Percentiles rank a stretch among this genome's conserved stretches.
phyloP scores from a whole-genome alignment of 2,797 vertebrate genomes.

The Mycteria americana region DNA sequence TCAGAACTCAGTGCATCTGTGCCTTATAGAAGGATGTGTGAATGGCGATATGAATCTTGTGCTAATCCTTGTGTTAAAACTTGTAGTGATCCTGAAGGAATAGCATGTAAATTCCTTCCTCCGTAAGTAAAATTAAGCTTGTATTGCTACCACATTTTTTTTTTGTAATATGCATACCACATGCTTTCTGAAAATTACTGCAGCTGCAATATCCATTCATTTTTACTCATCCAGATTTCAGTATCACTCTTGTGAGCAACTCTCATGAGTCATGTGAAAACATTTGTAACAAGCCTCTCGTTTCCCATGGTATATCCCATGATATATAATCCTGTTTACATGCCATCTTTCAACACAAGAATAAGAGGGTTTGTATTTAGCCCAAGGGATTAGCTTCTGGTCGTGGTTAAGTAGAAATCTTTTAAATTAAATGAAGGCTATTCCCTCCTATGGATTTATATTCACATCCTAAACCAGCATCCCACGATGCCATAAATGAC shows the following conservation, averaged over 20 bases:
- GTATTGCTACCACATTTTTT: not conserved
- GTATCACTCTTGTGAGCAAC: not conserved
- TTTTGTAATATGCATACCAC: not conserved
- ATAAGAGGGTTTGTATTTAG: not conserved
- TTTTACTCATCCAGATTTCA: not conserved
- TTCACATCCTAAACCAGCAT: not conserved
- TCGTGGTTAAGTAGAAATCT: not conserved
- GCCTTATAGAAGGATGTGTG: slow-evolving; percentile 94
- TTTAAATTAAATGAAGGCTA: not conserved
- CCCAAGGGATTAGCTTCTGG: not conserved
- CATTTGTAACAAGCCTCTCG: not conserved
- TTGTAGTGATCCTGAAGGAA: slow-evolving; percentile 89
- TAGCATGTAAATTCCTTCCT: slow-evolving; percentile 89
- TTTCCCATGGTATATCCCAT: not conserved
- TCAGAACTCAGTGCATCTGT: slow-evolving; percentile 90
- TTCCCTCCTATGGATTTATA: not conserved
- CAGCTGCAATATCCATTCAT: not conserved
- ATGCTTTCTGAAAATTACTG: not conserved
- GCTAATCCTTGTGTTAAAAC: slow-evolving; percentile 91
- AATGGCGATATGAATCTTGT: slow-evolving; percentile 94
- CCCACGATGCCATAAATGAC: not conserved
- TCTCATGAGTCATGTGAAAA: not conserved
- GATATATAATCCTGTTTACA: not conserved
- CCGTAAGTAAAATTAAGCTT: slow-evolving; percentile 80
- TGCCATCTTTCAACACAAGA: not conserved